Evolutionary conservation across 2,888 invertebrate species (phyloP).

Genomic region (Agonopterix alstromeriana): DNA sequence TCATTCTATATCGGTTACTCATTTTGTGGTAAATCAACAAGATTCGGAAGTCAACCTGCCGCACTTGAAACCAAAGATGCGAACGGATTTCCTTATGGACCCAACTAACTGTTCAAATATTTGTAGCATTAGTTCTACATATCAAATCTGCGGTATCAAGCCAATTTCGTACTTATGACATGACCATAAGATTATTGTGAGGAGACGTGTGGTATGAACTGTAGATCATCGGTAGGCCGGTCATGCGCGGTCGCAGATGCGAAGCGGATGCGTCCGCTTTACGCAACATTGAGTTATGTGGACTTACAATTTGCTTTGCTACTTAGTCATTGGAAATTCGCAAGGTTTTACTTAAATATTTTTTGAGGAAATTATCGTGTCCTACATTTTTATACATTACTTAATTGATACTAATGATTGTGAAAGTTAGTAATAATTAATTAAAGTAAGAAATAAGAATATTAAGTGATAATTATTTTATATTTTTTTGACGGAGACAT

Average conservation of each 20-base stretch:
- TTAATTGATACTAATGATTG: no score
- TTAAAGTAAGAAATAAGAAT: no score
- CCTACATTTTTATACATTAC: no score
- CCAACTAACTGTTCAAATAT: constrained; percentile 1
- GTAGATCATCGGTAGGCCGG: neutral
- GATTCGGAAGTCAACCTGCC: neutral
- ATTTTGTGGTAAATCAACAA: neutral
- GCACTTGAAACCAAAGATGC: neutral
- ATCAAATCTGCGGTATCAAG: no score
- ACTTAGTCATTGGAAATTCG: constrained; percentile 26
- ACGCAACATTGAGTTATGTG: constrained; percentile 14
- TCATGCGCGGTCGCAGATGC: constrained; percentile 4
- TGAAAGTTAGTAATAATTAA: no score
- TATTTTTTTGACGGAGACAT: no score
- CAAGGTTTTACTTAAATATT: neutral
- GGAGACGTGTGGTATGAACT: neutral
- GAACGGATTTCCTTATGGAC: constrained; percentile 11
- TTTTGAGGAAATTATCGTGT: no score
- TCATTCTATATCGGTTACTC: no score
- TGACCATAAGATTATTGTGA: no score
- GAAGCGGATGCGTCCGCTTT: constrained; percentile 5
- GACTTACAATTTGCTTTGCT: constrained; percentile 15
- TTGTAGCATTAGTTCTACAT: no score
- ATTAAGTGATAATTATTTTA: no score
- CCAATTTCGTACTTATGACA: no score